Evolutionary conservation across 2,888 invertebrate species (phyloP).

Genomic region (Teleogryllus oceanicus): DNA sequence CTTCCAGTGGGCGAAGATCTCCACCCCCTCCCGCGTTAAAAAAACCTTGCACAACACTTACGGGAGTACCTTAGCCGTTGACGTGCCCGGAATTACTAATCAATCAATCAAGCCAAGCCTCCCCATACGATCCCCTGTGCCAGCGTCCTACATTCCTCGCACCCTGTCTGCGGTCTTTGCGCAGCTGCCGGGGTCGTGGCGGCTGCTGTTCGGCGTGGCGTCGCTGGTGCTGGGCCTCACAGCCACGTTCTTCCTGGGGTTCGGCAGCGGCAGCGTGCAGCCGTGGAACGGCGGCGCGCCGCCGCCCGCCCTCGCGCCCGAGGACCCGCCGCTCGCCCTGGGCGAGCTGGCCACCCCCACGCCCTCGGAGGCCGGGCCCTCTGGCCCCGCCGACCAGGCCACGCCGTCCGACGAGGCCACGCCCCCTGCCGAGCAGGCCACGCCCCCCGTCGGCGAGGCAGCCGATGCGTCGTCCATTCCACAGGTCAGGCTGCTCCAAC

Average conservation of each 20-base stretch:
- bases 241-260: slow-evolving; percentile 54
- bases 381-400: neutral
- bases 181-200: slow-evolving; percentile 58
- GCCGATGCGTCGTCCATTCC: too few species aligned
- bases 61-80: too few species aligned
- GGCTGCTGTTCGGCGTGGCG: slow-evolving; percentile 57
- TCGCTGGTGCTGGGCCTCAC: slow-evolving; percentile 56
- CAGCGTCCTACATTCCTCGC: slow-evolving; percentile 18
- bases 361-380: neutral
- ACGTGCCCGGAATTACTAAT: too few species aligned
- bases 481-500: too few species aligned
- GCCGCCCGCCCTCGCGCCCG: neutral
- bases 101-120: too few species aligned
- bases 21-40: too few species aligned
- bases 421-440: neutral
- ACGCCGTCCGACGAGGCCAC: neutral
- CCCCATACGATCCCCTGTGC: neutral
- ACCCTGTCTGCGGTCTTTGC: slow-evolving; percentile 33
- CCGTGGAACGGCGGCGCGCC: slow-evolving; percentile 50
- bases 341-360: neutral
- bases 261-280: slow-evolving; percentile 58
- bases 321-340: slow-evolving; percentile 53
- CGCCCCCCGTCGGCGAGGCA: too few species aligned
- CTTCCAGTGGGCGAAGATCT: too few species aligned
- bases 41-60: too few species aligned